Conservation (phyloP, 64 coral and sea anemone species). For the Porites lutea region DNA sequence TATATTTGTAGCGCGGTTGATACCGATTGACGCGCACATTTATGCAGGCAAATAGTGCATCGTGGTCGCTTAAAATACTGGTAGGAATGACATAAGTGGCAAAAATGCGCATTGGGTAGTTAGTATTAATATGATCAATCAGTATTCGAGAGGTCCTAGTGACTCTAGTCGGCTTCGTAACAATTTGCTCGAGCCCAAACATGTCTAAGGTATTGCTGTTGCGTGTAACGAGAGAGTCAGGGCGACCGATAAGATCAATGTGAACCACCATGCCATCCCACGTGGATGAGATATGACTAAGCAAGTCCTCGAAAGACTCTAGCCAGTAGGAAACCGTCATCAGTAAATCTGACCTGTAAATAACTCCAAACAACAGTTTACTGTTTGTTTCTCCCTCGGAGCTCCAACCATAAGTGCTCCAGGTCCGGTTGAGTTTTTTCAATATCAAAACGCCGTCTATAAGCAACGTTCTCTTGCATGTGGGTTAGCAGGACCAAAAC, state of each 20-base stretch:
- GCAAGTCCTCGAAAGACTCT: too few species aligned
- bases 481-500: neutral
- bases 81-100: slow-evolving; percentile 40
- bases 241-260: neutral
- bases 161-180: slow-evolving; percentile 45
- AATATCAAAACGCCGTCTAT: slow-evolving; percentile 28
- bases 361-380: too few species aligned
- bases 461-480: neutral
- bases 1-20: neutral
- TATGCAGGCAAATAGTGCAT: too few species aligned
- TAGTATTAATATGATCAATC: slow-evolving; percentile 57
- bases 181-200: slow-evolving; percentile 48
- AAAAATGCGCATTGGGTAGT: slow-evolving; percentile 3
- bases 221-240: neutral
- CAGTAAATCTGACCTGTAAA: neutral
- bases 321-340: too few species aligned
- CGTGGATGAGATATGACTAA: too few species aligned
- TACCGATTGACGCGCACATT: too few species aligned
- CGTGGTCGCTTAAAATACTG: slow-evolving; percentile 30
- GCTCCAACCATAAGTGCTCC: slow-evolving; percentile 46
- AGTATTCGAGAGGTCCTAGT: slow-evolving; percentile 42
- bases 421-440: slow-evolving; percentile 6
- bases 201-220: slow-evolving; percentile 3
- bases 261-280: neutral
- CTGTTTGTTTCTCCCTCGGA: slow-evolving; percentile 33